Evolutionary conservation across 1,140 invertebrate genomes (phyloP).

Genomic region (Formica exsecta): DNA sequence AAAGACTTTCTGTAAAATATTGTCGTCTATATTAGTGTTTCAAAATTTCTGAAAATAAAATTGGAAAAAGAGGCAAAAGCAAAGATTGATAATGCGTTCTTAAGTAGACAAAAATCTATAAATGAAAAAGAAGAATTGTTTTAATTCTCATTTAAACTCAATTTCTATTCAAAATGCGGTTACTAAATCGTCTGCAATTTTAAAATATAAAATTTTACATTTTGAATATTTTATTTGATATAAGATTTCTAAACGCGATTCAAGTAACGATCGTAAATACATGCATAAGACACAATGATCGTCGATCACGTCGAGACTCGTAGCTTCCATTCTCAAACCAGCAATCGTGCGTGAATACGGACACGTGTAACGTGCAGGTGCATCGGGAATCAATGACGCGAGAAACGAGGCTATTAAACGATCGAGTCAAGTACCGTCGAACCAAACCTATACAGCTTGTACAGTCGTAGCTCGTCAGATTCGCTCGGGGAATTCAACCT

Average conservation of each 20-base stretch:
- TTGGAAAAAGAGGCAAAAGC: background rate
- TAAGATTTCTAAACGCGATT: too few species aligned
- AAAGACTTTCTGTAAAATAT: background rate
- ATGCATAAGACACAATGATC: background rate
- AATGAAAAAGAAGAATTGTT: slow-evolving; percentile 23
- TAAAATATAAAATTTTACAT: background rate
- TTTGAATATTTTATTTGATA: background rate
- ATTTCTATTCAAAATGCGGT: background rate
- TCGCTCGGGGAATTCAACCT: slow-evolving; percentile 58
- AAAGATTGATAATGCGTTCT: background rate
- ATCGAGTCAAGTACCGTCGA: slow-evolving; percentile 77
- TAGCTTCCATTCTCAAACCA: slow-evolving; percentile 9
- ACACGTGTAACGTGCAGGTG: slow-evolving; percentile 43
- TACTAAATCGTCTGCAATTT: too few species aligned
- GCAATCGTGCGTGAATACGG: slow-evolving; percentile 55
- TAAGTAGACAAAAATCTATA: background rate
- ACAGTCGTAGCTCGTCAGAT: slow-evolving; percentile 51
- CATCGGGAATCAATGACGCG: slow-evolving; percentile 77
- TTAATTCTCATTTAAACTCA: background rate
- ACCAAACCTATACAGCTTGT: slow-evolving; percentile 74
- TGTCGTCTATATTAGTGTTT: background rate
- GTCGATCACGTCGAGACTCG: background rate
- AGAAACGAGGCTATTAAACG: slow-evolving; percentile 83
- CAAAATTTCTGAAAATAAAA: background rate
- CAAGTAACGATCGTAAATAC: background rate